A percentile compares a stretch with the other conserved stretches of the same genome.
These are phyloP conservation scores for Cheilosia impressa DNA, from an alignment of 2,888 invertebrate species.

Conservation along the genomic window DNA sequence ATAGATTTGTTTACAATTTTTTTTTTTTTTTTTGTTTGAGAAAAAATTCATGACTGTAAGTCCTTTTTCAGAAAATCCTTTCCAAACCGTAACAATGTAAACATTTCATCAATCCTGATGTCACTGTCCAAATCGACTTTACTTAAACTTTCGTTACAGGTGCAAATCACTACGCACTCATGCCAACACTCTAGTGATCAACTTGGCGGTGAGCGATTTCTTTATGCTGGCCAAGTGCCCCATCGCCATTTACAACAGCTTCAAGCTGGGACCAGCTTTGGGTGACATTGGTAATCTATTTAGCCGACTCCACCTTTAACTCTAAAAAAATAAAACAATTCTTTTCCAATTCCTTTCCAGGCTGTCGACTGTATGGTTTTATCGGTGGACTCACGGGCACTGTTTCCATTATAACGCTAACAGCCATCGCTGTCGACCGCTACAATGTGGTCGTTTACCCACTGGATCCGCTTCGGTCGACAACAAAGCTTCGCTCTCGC, in stretches of 20 bases:
- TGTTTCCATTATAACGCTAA: conserved; percentile 91
- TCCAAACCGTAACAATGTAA: neutral
- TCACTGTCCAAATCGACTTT: neutral
- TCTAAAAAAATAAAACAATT: neutral
- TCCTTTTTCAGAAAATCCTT: too few relatives aligned
- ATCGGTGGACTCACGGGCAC: conserved; percentile 92
- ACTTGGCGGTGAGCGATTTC: conserved; percentile 90
- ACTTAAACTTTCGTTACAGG: conserved; percentile 84
- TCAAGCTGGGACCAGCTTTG: conserved; percentile 88
- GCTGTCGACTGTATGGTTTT: conserved; percentile 91
- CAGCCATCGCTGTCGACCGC: conserved; percentile 92
- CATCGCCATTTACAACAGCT: conserved; percentile 90
- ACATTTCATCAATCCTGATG: neutral
- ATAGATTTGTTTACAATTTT: too few relatives aligned
- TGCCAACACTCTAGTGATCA: conserved; percentile 90
- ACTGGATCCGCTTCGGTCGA: conserved; percentile 87
- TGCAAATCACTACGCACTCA: conserved; percentile 89
- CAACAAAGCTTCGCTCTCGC: conserved; percentile 87
- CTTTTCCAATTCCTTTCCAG: conserved; percentile 82
- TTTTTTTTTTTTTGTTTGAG: too few relatives aligned
- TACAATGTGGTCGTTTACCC: conserved; percentile 93
- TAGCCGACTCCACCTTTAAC: neutral
- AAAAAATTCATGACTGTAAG: too few relatives aligned
- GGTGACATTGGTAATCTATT: conserved; percentile 87
- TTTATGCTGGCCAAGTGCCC: conserved; percentile 89